Evolutionary conservation across 2,888 invertebrate species (phyloP), one percentile per base, ranked within the genome.

Genomic region (Petrophora chlorosata): DNA sequence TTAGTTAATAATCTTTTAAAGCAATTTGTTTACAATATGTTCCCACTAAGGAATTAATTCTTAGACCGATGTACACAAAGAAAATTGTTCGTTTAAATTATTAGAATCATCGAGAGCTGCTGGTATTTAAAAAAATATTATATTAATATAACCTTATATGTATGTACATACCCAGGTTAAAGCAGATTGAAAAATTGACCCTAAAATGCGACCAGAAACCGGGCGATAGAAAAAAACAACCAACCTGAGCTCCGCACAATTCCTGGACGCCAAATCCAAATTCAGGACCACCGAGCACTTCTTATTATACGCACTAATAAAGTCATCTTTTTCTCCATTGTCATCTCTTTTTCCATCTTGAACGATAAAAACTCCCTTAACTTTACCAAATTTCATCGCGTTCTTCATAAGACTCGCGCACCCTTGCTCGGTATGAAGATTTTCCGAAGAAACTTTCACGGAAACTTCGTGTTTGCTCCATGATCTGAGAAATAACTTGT

Each of bases 341-440:
- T 50, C 58, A 26, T 40, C 36, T 8, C 39, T 17, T 46, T 42
- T 53, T 16, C 28, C 30, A 35, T 61, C 58, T 40, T 53, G 48
- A 5, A 76, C 65, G 43, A 80, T 55, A 50, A 79, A 80, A 49
- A 82, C 69, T 47, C 77, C 79, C 51, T 65, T 65, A 38, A 82
- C 56, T 38, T 67, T 60, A 14, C 80, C 80, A n/a, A 74, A 62
- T 63, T 66, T 73, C 9, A 61, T 53, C 9, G 67, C 67, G 30
- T 75, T 73, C 46, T 66, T 70, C 19, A 79, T 30, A 33, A 82
- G 52, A 48, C 60, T 67, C 8, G 49, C 54, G 35, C 76, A 73
- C 22, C 68, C 73, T 34, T 66, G 63, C 28, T 73, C 68, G 8
- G 63, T 66, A 45, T 72, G 59, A 19, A 82, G 59, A 56, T 74